These are phyloP conservation scores for Nylanderia fulva DNA, from an alignment of 1,140 invertebrate species.

Conservation along the genomic window DNA sequence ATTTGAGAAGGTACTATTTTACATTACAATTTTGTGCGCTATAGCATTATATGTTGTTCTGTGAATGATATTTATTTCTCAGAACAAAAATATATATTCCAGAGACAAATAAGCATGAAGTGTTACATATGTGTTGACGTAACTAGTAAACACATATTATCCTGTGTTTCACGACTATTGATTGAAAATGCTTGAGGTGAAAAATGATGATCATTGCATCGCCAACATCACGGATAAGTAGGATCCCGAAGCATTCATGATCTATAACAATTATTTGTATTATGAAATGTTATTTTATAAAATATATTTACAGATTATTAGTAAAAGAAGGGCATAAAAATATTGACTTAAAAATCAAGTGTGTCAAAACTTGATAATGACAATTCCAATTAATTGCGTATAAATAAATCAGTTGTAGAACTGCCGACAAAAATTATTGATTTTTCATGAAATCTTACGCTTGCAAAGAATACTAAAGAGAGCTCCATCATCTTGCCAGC, in stretches of 20 bases:
- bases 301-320: not conserved
- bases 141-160: slow-evolving; percentile 26
- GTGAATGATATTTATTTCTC: not conserved
- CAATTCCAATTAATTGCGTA: too few species aligned
- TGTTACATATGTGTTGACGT: slow-evolving; percentile 12
- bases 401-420: too few species aligned
- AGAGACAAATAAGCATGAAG: not conserved
- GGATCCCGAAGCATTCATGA: slow-evolving; percentile 64
- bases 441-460: slow-evolving; percentile 43
- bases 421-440: not conserved
- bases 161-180: not conserved
- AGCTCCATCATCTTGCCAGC: slow-evolving; percentile 63
- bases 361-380: too few species aligned
- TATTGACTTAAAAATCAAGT: too few species aligned
- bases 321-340: not conserved
- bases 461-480: slow-evolving; percentile 57
- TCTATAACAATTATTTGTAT: slow-evolving; percentile 41
- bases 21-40: not conserved
- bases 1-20: not conserved
- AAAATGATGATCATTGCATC: slow-evolving; percentile 42
- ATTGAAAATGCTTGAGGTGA: not conserved
- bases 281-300: too few species aligned
- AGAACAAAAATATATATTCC: not conserved
- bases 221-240: slow-evolving; percentile 64
- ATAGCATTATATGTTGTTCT: not conserved